A percentile compares a stretch with the other conserved stretches of the same genome.
These are phyloP conservation scores for Rhagoletis zephyria DNA, from an alignment of 1,140 invertebrate species.

Conservation along the genomic window DNA sequence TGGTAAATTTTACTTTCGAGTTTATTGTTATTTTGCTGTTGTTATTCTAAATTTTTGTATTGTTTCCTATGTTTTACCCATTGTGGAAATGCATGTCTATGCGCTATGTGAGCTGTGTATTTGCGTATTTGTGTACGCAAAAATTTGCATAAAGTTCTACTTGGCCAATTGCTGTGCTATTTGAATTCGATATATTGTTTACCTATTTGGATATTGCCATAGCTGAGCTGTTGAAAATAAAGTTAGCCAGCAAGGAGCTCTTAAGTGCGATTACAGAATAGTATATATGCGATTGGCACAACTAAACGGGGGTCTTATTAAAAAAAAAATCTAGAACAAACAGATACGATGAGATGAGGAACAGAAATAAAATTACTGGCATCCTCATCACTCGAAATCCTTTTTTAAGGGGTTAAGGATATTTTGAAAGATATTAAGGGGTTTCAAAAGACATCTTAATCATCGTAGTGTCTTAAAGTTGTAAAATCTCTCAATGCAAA, in stretches of 20 bases:
- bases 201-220: not conserved
- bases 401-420: too few relatives aligned
- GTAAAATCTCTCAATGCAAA: too few relatives aligned
- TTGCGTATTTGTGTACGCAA: not conserved
- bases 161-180: not conserved
- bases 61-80: not conserved
- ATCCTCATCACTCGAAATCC: too few relatives aligned
- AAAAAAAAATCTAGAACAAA: too few relatives aligned
- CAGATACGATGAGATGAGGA: too few relatives aligned
- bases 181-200: conserved; percentile 25
- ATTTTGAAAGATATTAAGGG: too few relatives aligned
- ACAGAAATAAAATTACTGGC: too few relatives aligned
- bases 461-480: too few relatives aligned
- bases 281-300: not conserved
- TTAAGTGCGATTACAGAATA: not conserved
- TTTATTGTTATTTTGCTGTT: not conserved
- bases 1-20: not conserved
- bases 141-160: not conserved
- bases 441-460: too few relatives aligned
- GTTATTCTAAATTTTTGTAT: not conserved
- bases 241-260: not conserved
- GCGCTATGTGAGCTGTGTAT: not conserved
- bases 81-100: not conserved
- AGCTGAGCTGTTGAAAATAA: conserved; percentile 7
- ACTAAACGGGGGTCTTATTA: too few relatives aligned